A percentile compares a stretch with the other conserved stretches of the same genome.
Conservation (phyloP, 2,113 vertebrate genomes). For the Isurus oxyrinchus region DNA sequence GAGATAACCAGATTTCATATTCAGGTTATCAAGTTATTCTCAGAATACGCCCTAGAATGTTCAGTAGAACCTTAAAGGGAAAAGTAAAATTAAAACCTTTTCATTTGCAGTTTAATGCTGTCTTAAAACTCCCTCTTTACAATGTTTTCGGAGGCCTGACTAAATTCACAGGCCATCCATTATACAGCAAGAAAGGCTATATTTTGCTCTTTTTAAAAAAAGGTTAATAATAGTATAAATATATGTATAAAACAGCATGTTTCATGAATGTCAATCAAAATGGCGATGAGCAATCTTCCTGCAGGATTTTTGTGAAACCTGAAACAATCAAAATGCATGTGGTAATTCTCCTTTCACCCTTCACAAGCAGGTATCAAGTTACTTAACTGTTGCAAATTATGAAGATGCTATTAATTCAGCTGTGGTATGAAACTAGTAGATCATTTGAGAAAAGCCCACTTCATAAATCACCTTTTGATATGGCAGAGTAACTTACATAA, state of each 20-base stretch:
- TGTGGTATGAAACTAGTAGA: neutral
- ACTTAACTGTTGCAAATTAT: neutral
- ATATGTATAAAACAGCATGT: neutral
- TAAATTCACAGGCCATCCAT: neutral
- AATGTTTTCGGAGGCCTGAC: neutral
- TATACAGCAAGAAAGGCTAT: neutral
- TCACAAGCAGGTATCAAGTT: neutral
- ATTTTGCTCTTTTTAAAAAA: neutral
- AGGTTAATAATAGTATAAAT: neutral
- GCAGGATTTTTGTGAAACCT: neutral
- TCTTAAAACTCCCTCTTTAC: neutral
- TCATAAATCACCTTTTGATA: neutral
- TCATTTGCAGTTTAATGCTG: neutral
- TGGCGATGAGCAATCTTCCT: neutral
- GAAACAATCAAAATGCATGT: neutral
- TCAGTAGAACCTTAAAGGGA: neutral
- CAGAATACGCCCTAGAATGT: constrained; percentile 3
- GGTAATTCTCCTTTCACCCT: neutral
- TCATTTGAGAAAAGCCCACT: neutral
- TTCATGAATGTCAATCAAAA: neutral
- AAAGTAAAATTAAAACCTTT: neutral
- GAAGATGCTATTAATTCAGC: neutral
- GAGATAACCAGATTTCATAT: neutral
- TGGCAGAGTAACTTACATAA: too few species aligned
- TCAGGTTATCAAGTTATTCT: neutral